Base-by-base conservation (phyloP, 2,888 invertebrate species). In the Apocheima hispidaria region DNA sequence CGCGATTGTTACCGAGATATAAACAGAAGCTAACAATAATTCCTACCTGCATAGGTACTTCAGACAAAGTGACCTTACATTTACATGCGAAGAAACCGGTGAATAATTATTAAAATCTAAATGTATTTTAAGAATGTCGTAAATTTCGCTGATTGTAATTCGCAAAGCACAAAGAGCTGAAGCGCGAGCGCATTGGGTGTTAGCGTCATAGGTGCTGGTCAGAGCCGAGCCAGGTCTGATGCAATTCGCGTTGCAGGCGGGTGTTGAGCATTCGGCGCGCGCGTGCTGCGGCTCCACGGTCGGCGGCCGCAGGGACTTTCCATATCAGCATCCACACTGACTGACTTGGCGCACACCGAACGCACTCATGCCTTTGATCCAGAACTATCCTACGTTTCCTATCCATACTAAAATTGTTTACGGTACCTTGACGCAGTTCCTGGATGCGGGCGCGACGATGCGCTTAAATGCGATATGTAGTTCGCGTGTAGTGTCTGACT, bases 161-260 rank as follows among this genome's bases (percentile, higher is more conserved):
- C 82, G 82, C 82, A 77, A 70, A 81, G 82, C 82, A 76, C 44
- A 57, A 36, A 51, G 52, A 60, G 68, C 65, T 66, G 69, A 63
- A 70, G 70, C 70, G 74, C 79, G 72, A 78, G 78, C 71, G 68
- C 70, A 70, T 73, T 71, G 65, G 65, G 64, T 71, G 56, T 53
- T 59, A 26, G 69, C 72, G 70, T 66, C 58, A 72, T 71, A 74
- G 9, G 46, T 70, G 77, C 78, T 72, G 74, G 71, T 67, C 72
- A 71, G 10, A 21, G 40, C 20, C 20, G 12, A 40, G 38, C 9
- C 38, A 33, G 65, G 68, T 75, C 72, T 83, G 80, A 78, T 84
- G 82, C 79, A 83, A 83, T 82, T 83, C 84, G 84, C 83, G 72
- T 63, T 80, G 82, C 79, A 80, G 72, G 74, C 68, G 73, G n/a